A percentile compares a stretch with the other conserved stretches of the same genome.
phyloP scores from a whole-genome alignment of 2,113 vertebrate species.

The Jaculus jaculus region DNA sequence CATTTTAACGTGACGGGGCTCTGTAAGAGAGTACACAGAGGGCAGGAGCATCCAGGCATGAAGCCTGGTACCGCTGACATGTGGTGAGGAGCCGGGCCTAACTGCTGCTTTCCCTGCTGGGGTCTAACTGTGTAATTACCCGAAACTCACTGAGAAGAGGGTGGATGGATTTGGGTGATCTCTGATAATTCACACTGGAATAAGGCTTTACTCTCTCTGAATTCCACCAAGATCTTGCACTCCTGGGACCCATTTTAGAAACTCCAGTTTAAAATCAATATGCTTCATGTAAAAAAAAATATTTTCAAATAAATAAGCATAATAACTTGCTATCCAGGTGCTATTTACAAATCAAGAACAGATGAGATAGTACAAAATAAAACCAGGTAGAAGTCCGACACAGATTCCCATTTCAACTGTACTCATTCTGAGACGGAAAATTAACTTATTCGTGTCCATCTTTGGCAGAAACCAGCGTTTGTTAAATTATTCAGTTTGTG shows the following conservation, averaged over 20 bases:
- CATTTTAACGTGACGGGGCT: slow-evolving; percentile 69
- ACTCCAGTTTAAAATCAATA: slow-evolving; percentile 84
- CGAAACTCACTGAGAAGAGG: background rate
- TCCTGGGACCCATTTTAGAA: slow-evolving; percentile 79
- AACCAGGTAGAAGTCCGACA: slow-evolving; percentile 77
- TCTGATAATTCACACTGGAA: slow-evolving; percentile 71
- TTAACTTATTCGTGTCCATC: slow-evolving; percentile 85
- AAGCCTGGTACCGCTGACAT: too few species aligned
- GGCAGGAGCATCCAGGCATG: background rate
- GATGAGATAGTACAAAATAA: slow-evolving; percentile 82
- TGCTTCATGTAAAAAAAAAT: slow-evolving; percentile 83
- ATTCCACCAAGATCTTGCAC: slow-evolving; percentile 82
- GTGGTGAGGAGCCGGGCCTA: background rate
- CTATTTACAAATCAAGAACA: slow-evolving; percentile 88
- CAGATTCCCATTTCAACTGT: slow-evolving; percentile 84
- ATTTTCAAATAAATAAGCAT: slow-evolving; percentile 91
- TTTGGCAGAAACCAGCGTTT: slow-evolving; percentile 86
- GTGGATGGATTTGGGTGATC: slow-evolving; percentile 36
- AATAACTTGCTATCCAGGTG: slow-evolving; percentile 87
- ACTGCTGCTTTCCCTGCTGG: background rate
- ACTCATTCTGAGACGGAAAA: slow-evolving; percentile 82
- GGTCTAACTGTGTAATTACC: background rate
- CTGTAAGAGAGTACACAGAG: slow-evolving; percentile 40
- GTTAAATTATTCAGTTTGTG: slow-evolving; percentile 87
- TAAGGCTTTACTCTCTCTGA: slow-evolving; percentile 80